phyloP scores from a whole-genome alignment of 2,797 vertebrate genomes.

The Notolabrus celidotus region DNA sequence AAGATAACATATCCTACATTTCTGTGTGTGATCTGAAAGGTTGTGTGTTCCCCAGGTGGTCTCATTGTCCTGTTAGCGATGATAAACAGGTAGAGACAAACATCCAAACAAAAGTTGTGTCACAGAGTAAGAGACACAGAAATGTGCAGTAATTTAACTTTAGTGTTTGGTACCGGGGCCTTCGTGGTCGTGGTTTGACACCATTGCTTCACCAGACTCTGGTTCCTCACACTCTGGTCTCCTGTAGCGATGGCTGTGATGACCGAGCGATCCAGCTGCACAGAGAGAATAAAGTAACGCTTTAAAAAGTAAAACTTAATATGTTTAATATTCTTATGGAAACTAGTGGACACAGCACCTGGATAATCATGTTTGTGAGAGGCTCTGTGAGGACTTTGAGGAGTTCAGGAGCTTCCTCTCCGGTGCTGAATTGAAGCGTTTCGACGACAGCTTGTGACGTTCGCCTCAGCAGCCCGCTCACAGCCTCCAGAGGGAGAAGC shows the following conservation, averaged over 20 bases:
- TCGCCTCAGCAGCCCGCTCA: constrained; percentile 66
- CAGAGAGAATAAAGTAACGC: background rate
- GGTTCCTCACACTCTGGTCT: constrained; percentile 53
- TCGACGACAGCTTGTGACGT: constrained; percentile 41
- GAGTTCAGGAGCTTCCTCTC: constrained; percentile 59
- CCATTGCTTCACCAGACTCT: constrained; percentile 63
- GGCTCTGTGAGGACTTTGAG: constrained; percentile 68
- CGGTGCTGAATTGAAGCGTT: constrained; percentile 28
- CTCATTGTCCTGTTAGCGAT: constrained; percentile 53
- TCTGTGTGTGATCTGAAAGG: constrained; percentile 48
- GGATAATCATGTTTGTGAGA: constrained; percentile 58
- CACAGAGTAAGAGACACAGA: background rate
- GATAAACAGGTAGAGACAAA: constrained; percentile 21
- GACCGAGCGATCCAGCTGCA: constrained; percentile 55
- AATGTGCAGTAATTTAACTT: too few species aligned
- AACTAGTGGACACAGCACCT: constrained; percentile 36
- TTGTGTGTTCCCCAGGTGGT: constrained; percentile 46
- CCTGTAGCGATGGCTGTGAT: constrained; percentile 49
- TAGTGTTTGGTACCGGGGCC: background rate
- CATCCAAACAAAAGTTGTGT: too few species aligned
- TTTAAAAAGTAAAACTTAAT: too few species aligned
- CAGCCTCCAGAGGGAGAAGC: constrained; percentile 86
- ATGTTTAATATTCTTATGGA: background rate
- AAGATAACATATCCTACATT: constrained; percentile 47
- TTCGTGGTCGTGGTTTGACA: constrained; percentile 27